These are phyloP conservation scores for Caenorhabditis uteleia DNA, from an alignment of 2,888 invertebrate species.

Conservation along the genomic window DNA sequence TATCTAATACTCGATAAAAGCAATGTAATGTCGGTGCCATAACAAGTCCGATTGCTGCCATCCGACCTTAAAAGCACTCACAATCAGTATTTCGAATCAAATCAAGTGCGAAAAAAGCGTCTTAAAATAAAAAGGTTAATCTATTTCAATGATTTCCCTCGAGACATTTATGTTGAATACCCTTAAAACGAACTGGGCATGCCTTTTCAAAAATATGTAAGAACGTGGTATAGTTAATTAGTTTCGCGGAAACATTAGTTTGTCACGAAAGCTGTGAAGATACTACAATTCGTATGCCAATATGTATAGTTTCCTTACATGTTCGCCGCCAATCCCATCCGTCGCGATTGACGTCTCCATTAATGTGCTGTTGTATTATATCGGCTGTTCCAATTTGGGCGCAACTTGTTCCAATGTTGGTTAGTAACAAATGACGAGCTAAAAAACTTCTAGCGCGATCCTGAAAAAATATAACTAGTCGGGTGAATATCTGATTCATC, in stretches of 20 bases:
- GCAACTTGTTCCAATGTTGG: constrained; percentile 42
- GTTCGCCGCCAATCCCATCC: constrained; percentile 52
- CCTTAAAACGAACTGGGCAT: neutral
- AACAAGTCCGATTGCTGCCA: constrained; percentile 44
- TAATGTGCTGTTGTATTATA: constrained; percentile 45
- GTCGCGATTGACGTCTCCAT: constrained; percentile 41
- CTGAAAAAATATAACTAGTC: constrained; percentile 3
- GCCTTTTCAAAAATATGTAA: too few relatives aligned
- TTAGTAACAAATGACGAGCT: constrained; percentile 38
- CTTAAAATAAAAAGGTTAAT: too few relatives aligned
- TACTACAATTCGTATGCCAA: too few relatives aligned
- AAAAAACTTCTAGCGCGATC: constrained; percentile 29
- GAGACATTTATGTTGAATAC: constrained; percentile 8
- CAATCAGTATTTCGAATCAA: neutral
- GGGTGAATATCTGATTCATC: neutral
- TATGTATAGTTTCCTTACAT: constrained; percentile 23
- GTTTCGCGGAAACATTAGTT: constrained; percentile 27
- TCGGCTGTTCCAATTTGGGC: constrained; percentile 48
- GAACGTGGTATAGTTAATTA: constrained; percentile 24
- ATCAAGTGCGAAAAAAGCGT: neutral
- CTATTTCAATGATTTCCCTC: constrained; percentile 25
- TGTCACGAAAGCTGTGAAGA: constrained; percentile 33
- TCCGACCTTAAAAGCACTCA: constrained; percentile 29
- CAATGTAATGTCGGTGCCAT: constrained; percentile 44
- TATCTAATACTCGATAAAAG: constrained; percentile 43